phyloP scores from a whole-genome alignment of 2,113 vertebrate genomes.

The Accipiter cooperii region DNA sequence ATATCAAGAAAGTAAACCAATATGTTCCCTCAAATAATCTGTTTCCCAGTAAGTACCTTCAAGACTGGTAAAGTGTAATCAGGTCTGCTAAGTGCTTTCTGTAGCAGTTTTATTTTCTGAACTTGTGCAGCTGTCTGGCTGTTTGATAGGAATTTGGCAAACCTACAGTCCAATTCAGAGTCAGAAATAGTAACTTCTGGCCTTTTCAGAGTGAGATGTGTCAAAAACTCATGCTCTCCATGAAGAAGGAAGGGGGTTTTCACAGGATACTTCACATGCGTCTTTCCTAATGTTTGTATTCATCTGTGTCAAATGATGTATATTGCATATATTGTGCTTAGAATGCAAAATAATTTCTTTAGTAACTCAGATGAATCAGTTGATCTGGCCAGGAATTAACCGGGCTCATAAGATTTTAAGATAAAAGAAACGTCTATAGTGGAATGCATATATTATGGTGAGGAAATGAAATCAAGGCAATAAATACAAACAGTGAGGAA shows the following conservation, averaged over 20 bases:
- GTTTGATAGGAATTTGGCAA: not conserved
- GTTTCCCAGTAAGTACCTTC: not conserved
- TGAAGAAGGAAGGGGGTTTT: not conserved
- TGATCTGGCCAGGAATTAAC: not conserved
- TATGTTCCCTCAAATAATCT: not conserved
- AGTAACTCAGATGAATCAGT: not conserved
- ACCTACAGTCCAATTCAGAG: not conserved
- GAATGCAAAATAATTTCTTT: not conserved
- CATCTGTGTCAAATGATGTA: not conserved
- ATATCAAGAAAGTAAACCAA: not conserved
- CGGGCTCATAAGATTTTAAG: not conserved
- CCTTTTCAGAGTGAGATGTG: not conserved
- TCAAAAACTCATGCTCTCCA: not conserved
- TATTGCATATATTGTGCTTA: not conserved
- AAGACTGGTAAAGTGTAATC: not conserved
- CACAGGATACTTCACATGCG: not conserved
- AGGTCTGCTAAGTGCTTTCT: not conserved
- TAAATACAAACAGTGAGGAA: not conserved
- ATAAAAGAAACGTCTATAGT: not conserved
- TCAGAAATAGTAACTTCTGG: not conserved
- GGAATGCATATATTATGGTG: not conserved
- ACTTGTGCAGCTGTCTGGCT: not conserved
- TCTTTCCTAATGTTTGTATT: not conserved
- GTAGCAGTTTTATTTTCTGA: not conserved
- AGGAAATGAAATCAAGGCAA: not conserved